Conservation (phyloP, 2,797 vertebrate genomes). For the Ciconia nigra region DNA sequence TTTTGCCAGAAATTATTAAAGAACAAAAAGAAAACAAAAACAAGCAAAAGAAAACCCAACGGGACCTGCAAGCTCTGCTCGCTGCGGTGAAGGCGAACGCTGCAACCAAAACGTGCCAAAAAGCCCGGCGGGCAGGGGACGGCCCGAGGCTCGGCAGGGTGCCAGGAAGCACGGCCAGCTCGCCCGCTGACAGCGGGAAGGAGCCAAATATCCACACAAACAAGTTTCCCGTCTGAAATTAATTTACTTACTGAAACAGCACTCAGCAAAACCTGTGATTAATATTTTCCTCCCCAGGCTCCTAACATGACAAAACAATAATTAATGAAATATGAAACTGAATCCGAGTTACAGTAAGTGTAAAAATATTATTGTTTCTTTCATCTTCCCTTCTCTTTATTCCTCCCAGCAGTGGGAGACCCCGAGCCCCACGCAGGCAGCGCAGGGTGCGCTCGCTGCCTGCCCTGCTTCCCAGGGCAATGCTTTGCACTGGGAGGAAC, state of each 20-base stretch:
- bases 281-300: conserved; percentile 45
- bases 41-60: background rate
- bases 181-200: background rate
- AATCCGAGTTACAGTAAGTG: conserved; percentile 21
- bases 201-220: background rate
- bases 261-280: conserved; percentile 31
- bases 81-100: background rate
- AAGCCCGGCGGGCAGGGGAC: accelerated
- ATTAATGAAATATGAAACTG: conserved; percentile 48
- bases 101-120: background rate
- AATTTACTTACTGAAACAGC: conserved; percentile 56
- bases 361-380: conserved; percentile 56
- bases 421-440: background rate
- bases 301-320: conserved; percentile 41
- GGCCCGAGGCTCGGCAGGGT: background rate
- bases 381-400: background rate
- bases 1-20: background rate
- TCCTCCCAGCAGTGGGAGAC: background rate
- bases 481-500: background rate
- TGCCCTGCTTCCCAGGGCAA: background rate
- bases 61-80: background rate
- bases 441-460: background rate
- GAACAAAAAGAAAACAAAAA: background rate
- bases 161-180: accelerated
- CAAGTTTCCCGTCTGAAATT: conserved; percentile 20